Base-by-base conservation (phyloP, 2,113 vertebrate genomes). In the Mormyrus iriodes region DNA sequence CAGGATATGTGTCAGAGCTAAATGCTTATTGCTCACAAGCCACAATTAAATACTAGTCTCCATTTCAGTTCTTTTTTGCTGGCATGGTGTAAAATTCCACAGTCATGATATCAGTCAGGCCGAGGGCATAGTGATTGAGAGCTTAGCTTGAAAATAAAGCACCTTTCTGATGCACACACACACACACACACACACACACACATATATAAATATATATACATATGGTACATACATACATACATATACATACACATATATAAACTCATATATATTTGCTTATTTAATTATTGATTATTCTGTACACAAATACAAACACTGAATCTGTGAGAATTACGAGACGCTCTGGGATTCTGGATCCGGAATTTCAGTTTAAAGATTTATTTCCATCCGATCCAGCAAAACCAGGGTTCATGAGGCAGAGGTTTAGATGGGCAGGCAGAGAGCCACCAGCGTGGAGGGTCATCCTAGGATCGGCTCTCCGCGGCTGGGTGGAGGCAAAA, bases 361-460 rank as follows among this genome's bases (percentile, higher is more conserved):
- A 73, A 35, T 76, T 76, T 39, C 61, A 27, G 13, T 42, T 79
- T 13, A 42, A 4, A 6, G 0, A 35, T 79, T 79, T 3, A 42
- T 79, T 79, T 42, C 13, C 90, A 6, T 12, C 46, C 46, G 58
- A 44, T 13, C 97, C 97, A 97, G 97, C 96, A 97, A 96, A 96
- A 98, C 97, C 44, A 10, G 21, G 44, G 8, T 46, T 24, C 79
- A 83, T 44, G 31, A 83, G 42, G 21, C 17, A 82, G 17, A 24
- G 76, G 13, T 92, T 88, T 92, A 76, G 49, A 31, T 21, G 76
- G 51, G 48, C 97, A 97, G 97, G 96, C 96, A 96, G 97, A 96
- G 96, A 98, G 97, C 97, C 97, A 97, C 84, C 48, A 35, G 27
- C 8, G 12, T 27, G 31, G 97, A 97, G 97, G 97, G 98, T 99